Base-by-base conservation (phyloP, 2,797 vertebrate genomes). In the Nannoperca australis region DNA sequence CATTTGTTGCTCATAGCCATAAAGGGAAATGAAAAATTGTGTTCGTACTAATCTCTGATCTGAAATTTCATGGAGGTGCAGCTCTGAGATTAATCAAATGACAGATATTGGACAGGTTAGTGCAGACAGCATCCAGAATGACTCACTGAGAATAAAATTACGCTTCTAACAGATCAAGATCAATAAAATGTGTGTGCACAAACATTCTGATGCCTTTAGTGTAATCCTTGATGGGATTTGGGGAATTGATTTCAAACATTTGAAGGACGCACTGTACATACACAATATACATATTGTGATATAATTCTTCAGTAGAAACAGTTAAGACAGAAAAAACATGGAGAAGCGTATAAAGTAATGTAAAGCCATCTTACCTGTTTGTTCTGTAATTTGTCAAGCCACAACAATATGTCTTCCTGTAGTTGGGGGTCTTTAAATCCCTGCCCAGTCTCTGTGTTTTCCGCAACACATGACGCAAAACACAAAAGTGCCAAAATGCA, bases 401-500 rank as follows among this genome's bases (percentile, higher is more conserved):
- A 82, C 7, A 70, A 7, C 2, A 64, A 9, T 0, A 44, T 42
- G 17, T 84, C 74, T 77, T 67, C 54, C 27, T 70, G 84, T 65
- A 81, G 61, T 40, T 81, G 84, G 30, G 82, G 50, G 40, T 80
- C 76, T 62, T 72, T 45, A 4, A 65, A 50, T 34, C 2, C 20
- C 4, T 42, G 36, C 10, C 58, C 62, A 7, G 32, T 54, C 10
- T 66, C 65, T 36, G 38, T 36, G 5, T 47, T 81, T 69, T 72
- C 73, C 0, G 30, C 81, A 17, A 47, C 47, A 44, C 62, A 82
- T 20, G 73, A 72, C 0, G 76, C 54, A 51, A 89, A 81, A 71
- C 76, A 90, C 51, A 85, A 24, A 51, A 93, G 59, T 44, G 64
- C 73, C 54, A 89, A 54, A 50, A 87, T 13, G 30, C 81, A 89